A percentile compares a stretch with the other conserved stretches of the same genome.
These are phyloP conservation scores for Peromyscus polionotus DNA, from an alignment of 2,113 vertebrate genomes.

Conservation along the genomic window DNA sequence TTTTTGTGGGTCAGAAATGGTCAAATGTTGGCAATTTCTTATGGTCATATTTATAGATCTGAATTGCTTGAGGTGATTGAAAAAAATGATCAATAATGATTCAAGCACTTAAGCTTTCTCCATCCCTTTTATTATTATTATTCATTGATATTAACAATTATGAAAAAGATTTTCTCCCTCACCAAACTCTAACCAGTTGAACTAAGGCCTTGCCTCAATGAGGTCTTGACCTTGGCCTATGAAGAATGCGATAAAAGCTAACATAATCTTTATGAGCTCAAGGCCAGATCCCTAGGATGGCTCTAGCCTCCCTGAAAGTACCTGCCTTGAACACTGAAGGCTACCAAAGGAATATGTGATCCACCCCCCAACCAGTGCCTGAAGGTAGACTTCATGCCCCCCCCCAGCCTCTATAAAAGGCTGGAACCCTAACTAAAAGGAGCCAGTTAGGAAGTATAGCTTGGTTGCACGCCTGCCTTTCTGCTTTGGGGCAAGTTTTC, in stretches of 20 bases:
- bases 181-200: background rate
- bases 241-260: background rate
- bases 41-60: background rate
- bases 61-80: background rate
- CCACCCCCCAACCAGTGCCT: background rate
- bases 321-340: background rate
- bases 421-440: background rate
- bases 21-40: background rate
- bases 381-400: background rate
- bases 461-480: background rate
- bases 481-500: background rate
- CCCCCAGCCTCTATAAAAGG: background rate
- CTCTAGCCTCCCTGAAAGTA: background rate
- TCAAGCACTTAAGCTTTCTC: background rate
- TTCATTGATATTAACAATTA: background rate
- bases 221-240: background rate
- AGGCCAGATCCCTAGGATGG: background rate
- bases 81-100: background rate
- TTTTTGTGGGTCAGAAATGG: slow-evolving; percentile 37
- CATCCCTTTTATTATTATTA: background rate
- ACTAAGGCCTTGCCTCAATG: background rate
- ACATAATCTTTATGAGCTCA: background rate
- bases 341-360: background rate
- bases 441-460: background rate
- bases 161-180: background rate